These are phyloP conservation scores for Pantelozetes paolii DNA, from an alignment of 2,888 invertebrate species.

Conservation along the genomic window DNA sequence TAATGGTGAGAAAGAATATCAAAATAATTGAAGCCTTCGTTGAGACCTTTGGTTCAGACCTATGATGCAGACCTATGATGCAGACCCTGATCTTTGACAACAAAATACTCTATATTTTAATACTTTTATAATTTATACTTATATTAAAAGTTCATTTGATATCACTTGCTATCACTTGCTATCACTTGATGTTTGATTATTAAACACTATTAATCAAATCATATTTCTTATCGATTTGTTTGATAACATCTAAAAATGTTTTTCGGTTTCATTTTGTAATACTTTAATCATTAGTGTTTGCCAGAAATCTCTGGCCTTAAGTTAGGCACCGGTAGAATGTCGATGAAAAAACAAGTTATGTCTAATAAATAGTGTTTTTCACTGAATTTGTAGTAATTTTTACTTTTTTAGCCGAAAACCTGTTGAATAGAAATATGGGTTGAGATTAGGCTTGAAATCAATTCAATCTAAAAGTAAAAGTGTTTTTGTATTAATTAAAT, in stretches of 20 bases:
- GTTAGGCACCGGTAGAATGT: too few relatives aligned
- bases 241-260: background rate
- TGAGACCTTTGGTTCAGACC: background rate
- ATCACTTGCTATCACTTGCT: background rate
- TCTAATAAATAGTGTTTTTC: too few relatives aligned
- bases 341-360: too few relatives aligned
- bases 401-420: background rate
- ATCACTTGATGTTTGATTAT: background rate
- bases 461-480: too few relatives aligned
- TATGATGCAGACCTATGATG: too few relatives aligned
- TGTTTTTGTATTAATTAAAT: too few relatives aligned
- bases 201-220: slow-evolving; percentile 8
- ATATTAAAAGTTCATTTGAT: background rate
- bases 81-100: too few relatives aligned
- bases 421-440: background rate
- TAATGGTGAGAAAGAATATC: background rate
- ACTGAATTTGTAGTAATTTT: background rate
- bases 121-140: background rate
- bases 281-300: too few relatives aligned
- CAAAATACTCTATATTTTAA: background rate
- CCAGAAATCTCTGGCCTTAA: too few relatives aligned
- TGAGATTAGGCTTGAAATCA: too few relatives aligned
- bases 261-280: too few relatives aligned
- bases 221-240: background rate
- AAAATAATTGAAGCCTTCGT: background rate